Evolutionary conservation across 2,888 invertebrate species (phyloP), one percentile per base, ranked within the genome.

Genomic region (Azorinus chamasolen): DNA sequence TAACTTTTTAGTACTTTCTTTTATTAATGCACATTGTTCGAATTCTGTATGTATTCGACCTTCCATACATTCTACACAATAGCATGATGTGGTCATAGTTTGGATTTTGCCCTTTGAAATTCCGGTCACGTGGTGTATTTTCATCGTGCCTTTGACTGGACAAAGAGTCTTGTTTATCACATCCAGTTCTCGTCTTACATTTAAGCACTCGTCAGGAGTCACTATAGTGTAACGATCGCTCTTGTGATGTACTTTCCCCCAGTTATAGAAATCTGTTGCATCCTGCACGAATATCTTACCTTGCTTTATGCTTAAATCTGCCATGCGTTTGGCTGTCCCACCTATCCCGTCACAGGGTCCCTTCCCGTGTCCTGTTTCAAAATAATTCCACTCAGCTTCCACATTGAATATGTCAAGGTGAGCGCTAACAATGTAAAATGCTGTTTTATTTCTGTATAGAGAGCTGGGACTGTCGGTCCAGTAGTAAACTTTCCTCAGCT

Each of bases 381-480:
- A 83, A 50, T 57, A 77, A 18, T 76, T 76, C 82, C 83, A 83
- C 2, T 25, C 58, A 5, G 83, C 73, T 2, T 46, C 14, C 1
- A 27, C 18, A 5, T 58, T 63, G 58, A 61, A 59, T 16, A 70
- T 16, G 16, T 61, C 46, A 37, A 57, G n/a, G 39, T 82, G 76
- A 41, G 76, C 59, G n/a, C 69, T 50, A 6, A 79, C 46, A 12
- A 68, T 20, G 24, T 61, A 43, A 55, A 64, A 83, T 1, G 77
- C 65, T 4, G 51, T 50, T 48, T 80, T 75, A 43, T 83, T 84
- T 8, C 62, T n/a, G 50, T 81, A 83, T 22, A 79, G 80, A 14
- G 66, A 68, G 24, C 76, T 70, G 16, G 80, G 79, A 16, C 75
- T 63, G 43, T 84, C 79, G 18, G 79, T 79, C 81, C 77, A 74